These are phyloP conservation scores for Esperia sulphurella DNA, from an alignment of 2,888 invertebrate genomes.

Conservation along the genomic window DNA sequence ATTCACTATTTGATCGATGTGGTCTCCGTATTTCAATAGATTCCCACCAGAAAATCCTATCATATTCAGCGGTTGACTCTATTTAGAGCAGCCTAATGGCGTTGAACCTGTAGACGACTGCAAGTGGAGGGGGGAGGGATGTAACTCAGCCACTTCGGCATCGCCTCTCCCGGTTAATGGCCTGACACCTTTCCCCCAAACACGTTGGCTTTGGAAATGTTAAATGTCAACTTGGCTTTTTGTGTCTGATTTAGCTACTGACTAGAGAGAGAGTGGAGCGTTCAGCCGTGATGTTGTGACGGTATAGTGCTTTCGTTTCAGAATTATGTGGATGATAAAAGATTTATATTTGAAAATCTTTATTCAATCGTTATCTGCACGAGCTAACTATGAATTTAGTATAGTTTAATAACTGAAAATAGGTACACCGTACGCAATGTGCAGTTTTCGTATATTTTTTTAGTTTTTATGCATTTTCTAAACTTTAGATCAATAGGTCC, in stretches of 20 bases:
- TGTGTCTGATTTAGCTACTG: constrained; percentile 41
- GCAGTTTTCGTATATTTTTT: no score
- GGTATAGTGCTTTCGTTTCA: constrained; percentile 1
- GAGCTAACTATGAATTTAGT: no score
- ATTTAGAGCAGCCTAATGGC: constrained; percentile 52
- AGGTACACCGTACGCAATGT: no score
- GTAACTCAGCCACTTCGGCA: constrained; percentile 40
- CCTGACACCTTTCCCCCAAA: constrained; percentile 51
- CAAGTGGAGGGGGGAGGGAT: constrained; percentile 9
- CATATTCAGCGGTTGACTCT: constrained; percentile 32
- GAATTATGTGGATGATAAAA: background rate
- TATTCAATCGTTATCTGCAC: no score
- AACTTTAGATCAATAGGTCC: no score
- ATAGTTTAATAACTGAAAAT: no score
- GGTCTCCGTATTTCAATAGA: background rate
- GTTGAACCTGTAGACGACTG: constrained; percentile 53
- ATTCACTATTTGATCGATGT: background rate
- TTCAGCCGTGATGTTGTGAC: constrained; percentile 1
- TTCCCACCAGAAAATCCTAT: background rate
- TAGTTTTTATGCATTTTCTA: no score
- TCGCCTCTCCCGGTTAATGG: constrained; percentile 45
- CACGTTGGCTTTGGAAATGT: constrained; percentile 30
- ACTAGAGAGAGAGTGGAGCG: constrained; percentile 28
- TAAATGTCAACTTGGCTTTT: constrained; percentile 54
- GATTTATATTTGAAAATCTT: no score